Percentiles rank a stretch among this genome's conserved stretches.
Conservation (phyloP, 1,140 invertebrate genomes). For the Brachionus angularis region DNA sequence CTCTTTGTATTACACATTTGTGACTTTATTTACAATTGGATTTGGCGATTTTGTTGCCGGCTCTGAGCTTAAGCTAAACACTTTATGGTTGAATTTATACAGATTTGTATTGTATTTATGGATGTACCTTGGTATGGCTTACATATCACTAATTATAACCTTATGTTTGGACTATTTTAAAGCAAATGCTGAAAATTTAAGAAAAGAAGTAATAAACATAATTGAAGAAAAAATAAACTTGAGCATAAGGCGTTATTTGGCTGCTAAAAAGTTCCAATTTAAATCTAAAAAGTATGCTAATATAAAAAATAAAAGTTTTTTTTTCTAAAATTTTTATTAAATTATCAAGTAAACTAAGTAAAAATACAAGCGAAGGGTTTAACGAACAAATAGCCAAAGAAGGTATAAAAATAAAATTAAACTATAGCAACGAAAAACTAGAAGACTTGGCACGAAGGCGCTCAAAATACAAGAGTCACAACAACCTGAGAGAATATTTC, state of each 20-base stretch:
- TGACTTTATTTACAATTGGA: slow-evolving; percentile 88
- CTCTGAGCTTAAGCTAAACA: neutral
- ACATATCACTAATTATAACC: slow-evolving; percentile 21
- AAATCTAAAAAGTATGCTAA: neutral
- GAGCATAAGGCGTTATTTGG: neutral
- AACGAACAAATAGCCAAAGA: slow-evolving; percentile 15
- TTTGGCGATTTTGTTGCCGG: slow-evolving; percentile 65
- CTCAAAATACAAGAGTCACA: neutral
- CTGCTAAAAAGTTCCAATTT: neutral
- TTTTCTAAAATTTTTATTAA: no score
- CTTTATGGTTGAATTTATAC: slow-evolving; percentile 7
- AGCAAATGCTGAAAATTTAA: slow-evolving; percentile 6
- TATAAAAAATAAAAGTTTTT: no score
- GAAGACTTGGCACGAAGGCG: slow-evolving; percentile 2
- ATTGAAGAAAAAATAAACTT: slow-evolving; percentile 31
- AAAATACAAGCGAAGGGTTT: neutral
- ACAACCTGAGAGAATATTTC: slow-evolving; percentile 15
- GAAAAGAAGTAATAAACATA: slow-evolving; percentile 12
- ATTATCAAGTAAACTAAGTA: no score
- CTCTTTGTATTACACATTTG: slow-evolving; percentile 97
- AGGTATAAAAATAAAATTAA: slow-evolving; percentile 14
- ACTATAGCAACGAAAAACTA: slow-evolving; percentile 8
- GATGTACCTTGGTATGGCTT: slow-evolving; percentile 34
- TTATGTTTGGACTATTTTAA: slow-evolving; percentile 18
- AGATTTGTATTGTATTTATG: slow-evolving; percentile 2